Percentiles rank a stretch among this genome's conserved stretches.
Evolutionary conservation across 2,888 invertebrate species (phyloP).

Genomic region (Hirtodrosophila duncani): DNA sequence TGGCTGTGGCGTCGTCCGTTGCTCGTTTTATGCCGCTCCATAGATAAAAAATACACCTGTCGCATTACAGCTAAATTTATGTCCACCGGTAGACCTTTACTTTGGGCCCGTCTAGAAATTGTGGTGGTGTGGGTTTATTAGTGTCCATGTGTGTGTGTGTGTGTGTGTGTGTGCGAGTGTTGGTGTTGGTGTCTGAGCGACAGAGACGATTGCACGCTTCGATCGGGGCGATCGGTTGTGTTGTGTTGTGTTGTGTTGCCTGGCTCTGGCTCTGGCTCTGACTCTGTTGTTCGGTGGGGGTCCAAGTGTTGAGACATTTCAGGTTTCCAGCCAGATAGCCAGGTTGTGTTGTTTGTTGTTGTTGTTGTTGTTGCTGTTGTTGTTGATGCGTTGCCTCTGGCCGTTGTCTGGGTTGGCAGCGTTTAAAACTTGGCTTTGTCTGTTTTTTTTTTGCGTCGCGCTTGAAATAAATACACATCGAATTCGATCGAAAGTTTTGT

Average conservation of each 20-base stretch:
- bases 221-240: conserved; percentile 57
- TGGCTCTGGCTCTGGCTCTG: conserved; percentile 18
- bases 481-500: conserved; percentile 71
- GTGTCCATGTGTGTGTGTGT: conserved; percentile 12
- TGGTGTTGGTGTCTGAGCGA: conserved; percentile 24
- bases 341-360: conserved; percentile 36
- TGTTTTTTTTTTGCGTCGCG: conserved; percentile 23
- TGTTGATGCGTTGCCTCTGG: conserved; percentile 70
- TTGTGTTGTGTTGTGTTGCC: conserved; percentile 1
- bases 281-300: conserved; percentile 63
- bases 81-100: conserved; percentile 77
- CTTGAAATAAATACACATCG: conserved; percentile 70
- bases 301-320: conserved; percentile 72
- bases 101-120: conserved; percentile 72
- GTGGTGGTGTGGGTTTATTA: conserved; percentile 42
- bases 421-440: conserved; percentile 11
- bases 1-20: conserved; percentile 9
- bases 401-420: conserved; percentile 62
- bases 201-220: conserved; percentile 68
- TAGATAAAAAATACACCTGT: conserved; percentile 76
- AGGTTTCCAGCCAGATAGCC: conserved; percentile 55
- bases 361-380: conserved; percentile 17
- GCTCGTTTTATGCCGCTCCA: conserved; percentile 66
- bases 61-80: conserved; percentile 77
- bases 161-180: conserved; percentile 1